Evolutionary conservation across 2,113 vertebrate genomes (phyloP).

Genomic region (Synchiropus splendidus): DNA sequence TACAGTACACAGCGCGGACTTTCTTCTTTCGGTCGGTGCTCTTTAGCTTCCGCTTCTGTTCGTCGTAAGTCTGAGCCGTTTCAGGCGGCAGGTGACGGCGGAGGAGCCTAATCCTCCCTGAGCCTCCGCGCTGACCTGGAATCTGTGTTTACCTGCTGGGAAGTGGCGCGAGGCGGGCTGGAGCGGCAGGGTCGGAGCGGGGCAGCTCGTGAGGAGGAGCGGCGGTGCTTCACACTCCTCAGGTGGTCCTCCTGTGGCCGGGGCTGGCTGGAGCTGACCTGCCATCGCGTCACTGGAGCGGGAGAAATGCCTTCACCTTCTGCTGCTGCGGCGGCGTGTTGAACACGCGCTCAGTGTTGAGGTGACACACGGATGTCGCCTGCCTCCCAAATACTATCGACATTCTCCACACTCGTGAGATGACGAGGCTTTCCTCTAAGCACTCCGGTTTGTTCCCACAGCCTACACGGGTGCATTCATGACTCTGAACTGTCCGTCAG

Average conservation of each 20-base stretch:
- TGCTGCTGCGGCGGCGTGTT: neutral
- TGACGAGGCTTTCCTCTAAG: neutral
- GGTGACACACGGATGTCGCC: neutral
- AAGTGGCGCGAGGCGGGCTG: slow-evolving; percentile 5
- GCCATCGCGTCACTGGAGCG: too few species aligned
- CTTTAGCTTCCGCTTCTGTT: neutral
- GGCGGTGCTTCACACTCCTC: too few species aligned
- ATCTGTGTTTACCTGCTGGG: slow-evolving; percentile 43
- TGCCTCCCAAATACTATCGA: neutral
- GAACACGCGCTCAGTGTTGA: neutral
- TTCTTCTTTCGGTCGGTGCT: slow-evolving; percentile 4
- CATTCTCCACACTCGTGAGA: neutral
- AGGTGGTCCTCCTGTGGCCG: neutral
- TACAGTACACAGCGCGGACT: neutral
- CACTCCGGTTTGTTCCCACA: too few species aligned
- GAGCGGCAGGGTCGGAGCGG: neutral
- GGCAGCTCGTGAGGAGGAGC: too few species aligned
- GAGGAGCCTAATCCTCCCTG: slow-evolving; percentile 45
- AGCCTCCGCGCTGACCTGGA: slow-evolving; percentile 41
- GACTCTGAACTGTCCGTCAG: too few species aligned
- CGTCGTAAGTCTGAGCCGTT: slow-evolving; percentile 26
- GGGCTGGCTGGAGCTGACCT: neutral
- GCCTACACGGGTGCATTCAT: too few species aligned
- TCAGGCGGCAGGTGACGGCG: slow-evolving; percentile 46
- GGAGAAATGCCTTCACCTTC: too few species aligned